Base-by-base conservation (phyloP, 2,797 vertebrate genomes). In the Pipistrellus pipistrellus region DNA sequence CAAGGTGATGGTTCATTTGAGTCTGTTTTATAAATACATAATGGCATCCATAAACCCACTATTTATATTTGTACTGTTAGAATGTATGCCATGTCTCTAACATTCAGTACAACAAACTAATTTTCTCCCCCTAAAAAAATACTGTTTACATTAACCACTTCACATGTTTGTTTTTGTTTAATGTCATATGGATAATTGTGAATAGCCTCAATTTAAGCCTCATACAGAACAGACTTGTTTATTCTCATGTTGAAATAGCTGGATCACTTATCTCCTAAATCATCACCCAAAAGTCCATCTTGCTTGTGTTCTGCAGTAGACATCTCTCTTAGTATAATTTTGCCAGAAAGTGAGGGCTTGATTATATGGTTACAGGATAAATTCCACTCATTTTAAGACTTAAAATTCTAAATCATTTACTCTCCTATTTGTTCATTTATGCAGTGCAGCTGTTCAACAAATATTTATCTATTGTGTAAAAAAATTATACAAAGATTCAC, bases 81-180 rank as follows among this genome's bases (percentile, higher is more conserved):
- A 80, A 77, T 92, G 9, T 23, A 71, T 27, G 6, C 30, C 15
- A 20, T 90, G 3, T 53, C 15, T 90, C 53, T 82, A 25, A 76
- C 66, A 4, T 75, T 94, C 38, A 91, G 27, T 17, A 55, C 12
- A 55, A 76, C 10, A 85, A 82, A 35, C 9, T 59, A 15, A 53
- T 89, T 76, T 77, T 64, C 55, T 38, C 32, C 44, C 10, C 44
- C 23, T 64, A 68, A 88, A 68, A 68, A 88, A 94, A 86, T 71
- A 14, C 13, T 59, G 0, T 80, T 90, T 51, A 80, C 35, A 51
- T 46, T 93, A 66, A 78, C 72, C 66, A 69, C 53, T 48, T 83
- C 25, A 59, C 12, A 20, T 62, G 57, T 59, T 27, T 11, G 51
- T 8, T 38, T 78, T 88, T 88, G 85, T 13, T 0, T 44, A 94